phyloP scores from a whole-genome alignment of 2,888 invertebrate genomes.

The Trimorus sp. region DNA sequence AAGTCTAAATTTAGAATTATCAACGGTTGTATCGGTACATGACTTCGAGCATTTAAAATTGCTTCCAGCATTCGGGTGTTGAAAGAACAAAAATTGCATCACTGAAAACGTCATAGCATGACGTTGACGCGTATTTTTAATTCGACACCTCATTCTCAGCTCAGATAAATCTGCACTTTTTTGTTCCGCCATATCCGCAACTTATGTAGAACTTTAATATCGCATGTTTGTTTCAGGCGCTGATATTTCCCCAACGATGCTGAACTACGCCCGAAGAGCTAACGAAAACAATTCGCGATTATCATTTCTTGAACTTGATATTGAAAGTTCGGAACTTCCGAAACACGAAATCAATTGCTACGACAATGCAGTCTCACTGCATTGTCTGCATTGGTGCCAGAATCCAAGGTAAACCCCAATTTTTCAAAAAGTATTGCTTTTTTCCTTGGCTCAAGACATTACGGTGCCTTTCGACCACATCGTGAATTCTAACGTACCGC shows the following conservation, averaged over 20 bases:
- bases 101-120: too few relatives aligned
- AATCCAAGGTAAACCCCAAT: constrained; percentile 84
- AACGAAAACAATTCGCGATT: constrained; percentile 83
- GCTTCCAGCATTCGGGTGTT: too few relatives aligned
- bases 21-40: too few relatives aligned
- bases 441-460: not conserved
- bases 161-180: not conserved
- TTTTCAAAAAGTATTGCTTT: not conserved
- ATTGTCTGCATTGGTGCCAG: constrained; percentile 90
- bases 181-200: too few relatives aligned
- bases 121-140: too few relatives aligned
- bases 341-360: constrained; percentile 83
- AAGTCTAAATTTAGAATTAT: too few relatives aligned
- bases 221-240: constrained; percentile 82
- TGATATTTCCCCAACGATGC: constrained; percentile 88
- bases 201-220: not conserved
- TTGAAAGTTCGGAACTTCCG: constrained; percentile 83
- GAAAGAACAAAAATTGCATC: too few relatives aligned
- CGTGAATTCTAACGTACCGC: too few relatives aligned
- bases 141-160: not conserved
- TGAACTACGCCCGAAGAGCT: constrained; percentile 85
- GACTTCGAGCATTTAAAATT: too few relatives aligned
- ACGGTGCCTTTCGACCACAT: too few relatives aligned
- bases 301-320: constrained; percentile 83
- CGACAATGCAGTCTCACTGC: constrained; percentile 89